Conservation (phyloP, 2,888 invertebrate species). For the Pseudoips prasinana region DNA sequence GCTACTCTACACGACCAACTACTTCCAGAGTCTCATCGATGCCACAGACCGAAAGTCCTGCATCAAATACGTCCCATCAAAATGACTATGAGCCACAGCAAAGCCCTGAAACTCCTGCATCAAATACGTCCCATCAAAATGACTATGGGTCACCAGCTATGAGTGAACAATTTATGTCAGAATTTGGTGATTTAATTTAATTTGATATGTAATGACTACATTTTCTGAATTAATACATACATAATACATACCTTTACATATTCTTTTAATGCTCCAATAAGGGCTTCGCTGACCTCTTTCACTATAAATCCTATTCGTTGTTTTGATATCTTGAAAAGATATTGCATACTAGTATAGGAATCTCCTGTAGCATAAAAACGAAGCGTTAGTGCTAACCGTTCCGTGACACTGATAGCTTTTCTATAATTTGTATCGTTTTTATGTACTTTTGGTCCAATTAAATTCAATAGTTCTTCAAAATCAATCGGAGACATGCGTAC, state of each 20-base stretch:
- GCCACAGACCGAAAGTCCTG: conserved; percentile 4
- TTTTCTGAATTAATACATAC: conserved; percentile 14
- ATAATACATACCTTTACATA: conserved; percentile 17
- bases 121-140: conserved; percentile 20
- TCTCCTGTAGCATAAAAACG: conserved; percentile 12
- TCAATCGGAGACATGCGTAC: conserved; percentile 24
- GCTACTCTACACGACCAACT: conserved; percentile 14
- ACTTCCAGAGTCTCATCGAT: conserved; percentile 11
- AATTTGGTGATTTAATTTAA: conserved; percentile 20
- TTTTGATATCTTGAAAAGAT: conserved; percentile 22
- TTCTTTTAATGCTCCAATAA: conserved; percentile 19
- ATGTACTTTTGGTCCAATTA: conserved; percentile 21
- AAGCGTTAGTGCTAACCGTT: conserved; percentile 19
- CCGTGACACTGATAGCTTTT: conserved; percentile 22
- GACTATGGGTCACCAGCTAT: conserved; percentile 18
- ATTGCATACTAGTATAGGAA: conserved; percentile 21
- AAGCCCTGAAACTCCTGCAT: conserved; percentile 17
- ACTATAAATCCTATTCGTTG: conserved; percentile 19
- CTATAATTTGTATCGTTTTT: conserved; percentile 21
- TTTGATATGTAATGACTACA: conserved; percentile 15
- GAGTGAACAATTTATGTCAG: conserved; percentile 18
- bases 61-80: conserved; percentile 1
- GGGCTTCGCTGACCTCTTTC: conserved; percentile 20
- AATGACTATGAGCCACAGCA: conserved; percentile 5
- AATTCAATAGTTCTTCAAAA: conserved; percentile 25